Conservation (phyloP, 2,888 invertebrate species). For the Apotomis betuletana region DNA sequence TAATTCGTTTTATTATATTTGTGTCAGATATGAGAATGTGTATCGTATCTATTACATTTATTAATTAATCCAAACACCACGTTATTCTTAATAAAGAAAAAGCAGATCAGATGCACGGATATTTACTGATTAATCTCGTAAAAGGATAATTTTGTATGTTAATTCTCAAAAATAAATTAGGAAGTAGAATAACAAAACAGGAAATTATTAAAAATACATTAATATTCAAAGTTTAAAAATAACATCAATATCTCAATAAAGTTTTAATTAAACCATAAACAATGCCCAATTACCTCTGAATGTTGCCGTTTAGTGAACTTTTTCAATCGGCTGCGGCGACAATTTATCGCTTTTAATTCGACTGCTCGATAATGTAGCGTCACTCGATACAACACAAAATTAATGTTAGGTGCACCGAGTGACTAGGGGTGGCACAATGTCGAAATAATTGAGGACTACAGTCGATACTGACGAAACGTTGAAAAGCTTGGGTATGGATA, state of each 20-base stretch:
- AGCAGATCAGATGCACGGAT: too few relatives aligned
- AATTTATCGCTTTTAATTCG: slow-evolving; percentile 42
- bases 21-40: too few relatives aligned
- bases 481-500: too few relatives aligned
- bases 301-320: slow-evolving; percentile 36
- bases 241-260: slow-evolving; percentile 10
- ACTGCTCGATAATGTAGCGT: slow-evolving; percentile 39
- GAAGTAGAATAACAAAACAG: neutral
- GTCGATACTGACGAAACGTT: too few relatives aligned
- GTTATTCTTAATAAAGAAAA: too few relatives aligned
- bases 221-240: slow-evolving; percentile 14
- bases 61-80: too few relatives aligned
- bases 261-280: slow-evolving; percentile 38
- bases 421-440: slow-evolving; percentile 10
- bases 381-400: slow-evolving; percentile 42
- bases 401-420: slow-evolving; percentile 35
- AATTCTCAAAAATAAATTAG: neutral
- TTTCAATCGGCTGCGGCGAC: slow-evolving; percentile 38
- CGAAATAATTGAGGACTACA: slow-evolving; percentile 2
- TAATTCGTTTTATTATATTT: too few relatives aligned
- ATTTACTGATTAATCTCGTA: too few relatives aligned
- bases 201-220: neutral
- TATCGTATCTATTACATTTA: too few relatives aligned
- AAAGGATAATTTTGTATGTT: too few relatives aligned
- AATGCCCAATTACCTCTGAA: slow-evolving; percentile 24